A percentile compares a stretch with the other conserved stretches of the same genome.
These are phyloP conservation scores for Parthenolecanium corni DNA, from an alignment of 2,888 invertebrate genomes.

Conservation along the genomic window DNA sequence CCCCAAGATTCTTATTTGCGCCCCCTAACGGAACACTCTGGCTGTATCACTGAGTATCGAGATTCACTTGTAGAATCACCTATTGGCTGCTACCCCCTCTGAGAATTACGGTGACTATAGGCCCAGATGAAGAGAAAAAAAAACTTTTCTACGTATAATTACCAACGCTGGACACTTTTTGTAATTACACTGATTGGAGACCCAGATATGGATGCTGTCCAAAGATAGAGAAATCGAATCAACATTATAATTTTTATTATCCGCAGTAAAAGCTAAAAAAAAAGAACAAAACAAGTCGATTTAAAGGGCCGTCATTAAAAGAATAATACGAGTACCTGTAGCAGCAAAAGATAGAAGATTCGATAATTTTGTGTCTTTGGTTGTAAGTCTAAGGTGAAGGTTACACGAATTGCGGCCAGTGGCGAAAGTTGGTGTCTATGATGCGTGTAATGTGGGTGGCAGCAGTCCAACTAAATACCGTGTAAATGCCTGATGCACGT, in stretches of 20 bases:
- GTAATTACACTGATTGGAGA: too few relatives aligned
- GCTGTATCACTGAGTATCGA: too few relatives aligned
- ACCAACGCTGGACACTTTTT: too few relatives aligned
- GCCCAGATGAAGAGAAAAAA: neutral
- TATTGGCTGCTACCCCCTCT: neutral
- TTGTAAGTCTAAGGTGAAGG: conserved; percentile 10
- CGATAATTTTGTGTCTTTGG: too few relatives aligned
- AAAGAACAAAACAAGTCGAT: too few relatives aligned
- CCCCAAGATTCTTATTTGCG: too few relatives aligned
- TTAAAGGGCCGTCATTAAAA: too few relatives aligned
- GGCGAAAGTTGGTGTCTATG: conserved; percentile 25
- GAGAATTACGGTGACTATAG: neutral
- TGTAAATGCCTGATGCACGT: neutral
- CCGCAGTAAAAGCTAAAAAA: neutral
- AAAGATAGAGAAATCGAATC: neutral
- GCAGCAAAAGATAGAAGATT: too few relatives aligned
- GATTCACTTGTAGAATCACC: neutral
- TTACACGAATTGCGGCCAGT: conserved; percentile 27
- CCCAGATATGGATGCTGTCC: neutral
- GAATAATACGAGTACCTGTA: too few relatives aligned
- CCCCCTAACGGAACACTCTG: too few relatives aligned
- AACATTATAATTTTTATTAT: neutral
- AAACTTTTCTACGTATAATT: neutral
- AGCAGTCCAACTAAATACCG: neutral
- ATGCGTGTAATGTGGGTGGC: conserved; percentile 26